Evolutionary conservation across 2,888 invertebrate species (phyloP).

Genomic region (Cabera pusaria): DNA sequence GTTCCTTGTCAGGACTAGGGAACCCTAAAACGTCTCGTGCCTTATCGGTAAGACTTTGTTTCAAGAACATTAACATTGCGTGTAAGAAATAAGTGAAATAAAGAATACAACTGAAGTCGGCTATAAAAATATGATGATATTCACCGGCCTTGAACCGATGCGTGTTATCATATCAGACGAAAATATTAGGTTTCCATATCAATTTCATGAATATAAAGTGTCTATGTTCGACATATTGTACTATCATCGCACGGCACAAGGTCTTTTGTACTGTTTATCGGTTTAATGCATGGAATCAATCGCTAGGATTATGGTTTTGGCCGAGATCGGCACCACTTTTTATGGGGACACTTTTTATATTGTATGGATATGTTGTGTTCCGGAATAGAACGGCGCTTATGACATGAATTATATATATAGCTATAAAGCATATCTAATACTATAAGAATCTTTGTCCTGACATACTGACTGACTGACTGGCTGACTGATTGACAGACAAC

Average conservation of each 20-base stretch:
- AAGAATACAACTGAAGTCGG: constrained; percentile 20
- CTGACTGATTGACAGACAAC: no score
- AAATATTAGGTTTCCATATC: constrained; percentile 35
- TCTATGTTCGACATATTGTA: constrained; percentile 20
- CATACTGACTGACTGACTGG: no score
- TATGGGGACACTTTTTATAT: no score
- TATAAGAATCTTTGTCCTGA: no score
- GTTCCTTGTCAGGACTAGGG: no score
- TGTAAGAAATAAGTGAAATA: constrained; percentile 19
- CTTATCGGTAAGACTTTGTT: constrained; percentile 8
- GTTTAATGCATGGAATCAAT: constrained; percentile 24
- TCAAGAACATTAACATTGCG: constrained; percentile 15
- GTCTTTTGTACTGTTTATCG: constrained; percentile 33
- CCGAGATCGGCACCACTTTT: no score
- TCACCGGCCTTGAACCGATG: constrained; percentile 44
- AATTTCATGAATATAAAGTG: constrained; percentile 34
- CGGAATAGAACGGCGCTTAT: no score
- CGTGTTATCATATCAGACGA: constrained; percentile 44
- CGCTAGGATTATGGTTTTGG: no score
- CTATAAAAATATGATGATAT: constrained; percentile 26
- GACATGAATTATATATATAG: no score
- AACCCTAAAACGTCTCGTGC: no score
- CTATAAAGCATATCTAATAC: no score
- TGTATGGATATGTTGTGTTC: no score
- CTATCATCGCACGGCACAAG: constrained; percentile 32